phyloP scores from a whole-genome alignment of 2,888 invertebrate genomes.

The Archips crataeganus region DNA sequence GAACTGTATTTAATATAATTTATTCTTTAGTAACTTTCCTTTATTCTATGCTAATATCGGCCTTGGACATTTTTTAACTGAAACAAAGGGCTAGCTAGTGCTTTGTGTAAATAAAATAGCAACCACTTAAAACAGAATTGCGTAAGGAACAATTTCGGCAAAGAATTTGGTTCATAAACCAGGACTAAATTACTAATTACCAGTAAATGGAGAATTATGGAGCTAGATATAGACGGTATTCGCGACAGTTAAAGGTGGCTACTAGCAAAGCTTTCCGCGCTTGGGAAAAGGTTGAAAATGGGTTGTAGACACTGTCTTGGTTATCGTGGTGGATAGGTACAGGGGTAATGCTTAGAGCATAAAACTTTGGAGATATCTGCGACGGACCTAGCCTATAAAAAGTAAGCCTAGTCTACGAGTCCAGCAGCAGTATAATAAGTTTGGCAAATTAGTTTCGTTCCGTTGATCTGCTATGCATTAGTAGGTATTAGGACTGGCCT shows the following conservation, averaged over 20 bases:
- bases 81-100: slow-evolving; percentile 6
- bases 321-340: slow-evolving; percentile 45
- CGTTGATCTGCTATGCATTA: too few species aligned
- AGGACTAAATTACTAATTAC: slow-evolving; percentile 29
- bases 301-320: not conserved
- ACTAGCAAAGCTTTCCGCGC: not conserved
- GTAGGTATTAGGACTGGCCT: too few species aligned
- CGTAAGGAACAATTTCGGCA: slow-evolving; percentile 27
- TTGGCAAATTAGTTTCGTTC: too few species aligned
- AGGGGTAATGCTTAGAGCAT: slow-evolving; percentile 39
- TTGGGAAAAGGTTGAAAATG: slow-evolving; percentile 5
- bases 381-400: too few species aligned
- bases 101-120: slow-evolving; percentile 24
- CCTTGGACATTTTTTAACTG: not conserved
- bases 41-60: not conserved
- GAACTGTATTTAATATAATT: too few species aligned
- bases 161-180: slow-evolving; percentile 28
- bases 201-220: slow-evolving; percentile 35
- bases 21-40: not conserved
- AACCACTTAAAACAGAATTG: slow-evolving; percentile 24
- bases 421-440: too few species aligned
- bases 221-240: not conserved
- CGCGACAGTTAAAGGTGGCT: not conserved
- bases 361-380: not conserved
- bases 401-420: too few species aligned